Evolutionary conservation across 2,888 invertebrate species (phyloP).

Genomic region (Lypha dubia): DNA sequence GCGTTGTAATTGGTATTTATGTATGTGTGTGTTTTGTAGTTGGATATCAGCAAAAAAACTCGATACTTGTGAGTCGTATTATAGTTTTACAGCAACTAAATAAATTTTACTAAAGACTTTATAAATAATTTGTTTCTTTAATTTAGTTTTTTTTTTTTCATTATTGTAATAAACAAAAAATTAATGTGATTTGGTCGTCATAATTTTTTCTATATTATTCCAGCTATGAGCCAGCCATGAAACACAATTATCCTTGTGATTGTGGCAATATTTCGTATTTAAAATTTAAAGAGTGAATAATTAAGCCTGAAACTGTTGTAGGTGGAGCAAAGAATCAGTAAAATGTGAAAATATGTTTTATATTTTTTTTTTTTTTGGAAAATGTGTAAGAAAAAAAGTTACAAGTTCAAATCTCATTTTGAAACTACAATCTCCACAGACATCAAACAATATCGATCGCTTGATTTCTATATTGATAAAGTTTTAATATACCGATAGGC

Average conservation of each 20-base stretch:
- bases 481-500: too few species aligned
- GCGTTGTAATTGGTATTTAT: conserved; percentile 37
- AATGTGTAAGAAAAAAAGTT: too few species aligned
- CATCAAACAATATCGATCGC: too few species aligned
- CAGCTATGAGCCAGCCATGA: background rate
- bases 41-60: conserved; percentile 38
- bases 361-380: too few species aligned
- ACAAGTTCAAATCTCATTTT: too few species aligned
- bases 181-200: conserved; percentile 46
- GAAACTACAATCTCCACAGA: too few species aligned
- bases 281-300: too few species aligned
- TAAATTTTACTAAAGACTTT: conserved; percentile 53
- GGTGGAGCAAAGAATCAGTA: too few species aligned
- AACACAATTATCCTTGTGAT: conserved; percentile 12
- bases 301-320: background rate
- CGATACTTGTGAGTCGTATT: conserved; percentile 52
- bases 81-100: conserved; percentile 33
- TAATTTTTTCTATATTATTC: conserved; percentile 39
- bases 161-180: conserved; percentile 18
- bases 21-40: conserved; percentile 6
- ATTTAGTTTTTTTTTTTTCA: too few species aligned
- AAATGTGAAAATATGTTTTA: too few species aligned
- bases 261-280: conserved; percentile 2
- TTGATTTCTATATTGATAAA: too few species aligned
- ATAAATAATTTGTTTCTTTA: conserved; percentile 46